Percentiles rank a stretch among this genome's conserved stretches.
Conservation (phyloP, 2,888 invertebrate species). For the Drosophila mettleri region DNA sequence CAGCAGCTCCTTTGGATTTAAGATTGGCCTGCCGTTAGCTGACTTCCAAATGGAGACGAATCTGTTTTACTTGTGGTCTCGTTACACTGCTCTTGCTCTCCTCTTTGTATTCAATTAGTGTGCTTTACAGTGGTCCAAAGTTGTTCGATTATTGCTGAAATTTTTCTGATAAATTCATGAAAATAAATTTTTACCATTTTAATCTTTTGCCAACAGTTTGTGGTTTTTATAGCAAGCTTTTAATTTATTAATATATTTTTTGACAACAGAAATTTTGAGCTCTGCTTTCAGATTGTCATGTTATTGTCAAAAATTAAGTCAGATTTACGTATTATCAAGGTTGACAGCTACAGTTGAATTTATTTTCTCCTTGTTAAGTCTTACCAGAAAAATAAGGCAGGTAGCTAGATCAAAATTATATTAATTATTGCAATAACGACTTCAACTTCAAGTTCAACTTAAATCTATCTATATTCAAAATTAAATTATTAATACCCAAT, state of each 20-base stretch:
- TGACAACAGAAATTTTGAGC: background rate
- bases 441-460: too few relatives aligned
- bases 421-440: too few relatives aligned
- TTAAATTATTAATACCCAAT: too few relatives aligned
- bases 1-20: constrained; percentile 31
- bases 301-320: background rate
- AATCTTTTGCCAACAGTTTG: background rate
- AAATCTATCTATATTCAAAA: too few relatives aligned
- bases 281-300: background rate
- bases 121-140: constrained; percentile 28
- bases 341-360: background rate
- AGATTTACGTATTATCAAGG: background rate
- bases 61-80: constrained; percentile 19
- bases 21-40: constrained; percentile 35
- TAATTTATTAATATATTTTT: background rate
- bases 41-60: constrained; percentile 5
- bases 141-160: too few relatives aligned
- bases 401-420: too few relatives aligned
- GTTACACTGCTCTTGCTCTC: constrained; percentile 11
- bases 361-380: background rate
- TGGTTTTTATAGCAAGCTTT: background rate
- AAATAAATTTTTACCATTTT: too few relatives aligned
- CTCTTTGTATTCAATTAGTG: constrained; percentile 43
- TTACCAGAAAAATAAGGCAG: background rate
- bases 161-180: background rate